Evolutionary conservation across 2,888 invertebrate species (phyloP).

Genomic region (Neocrepidodera transversa): DNA sequence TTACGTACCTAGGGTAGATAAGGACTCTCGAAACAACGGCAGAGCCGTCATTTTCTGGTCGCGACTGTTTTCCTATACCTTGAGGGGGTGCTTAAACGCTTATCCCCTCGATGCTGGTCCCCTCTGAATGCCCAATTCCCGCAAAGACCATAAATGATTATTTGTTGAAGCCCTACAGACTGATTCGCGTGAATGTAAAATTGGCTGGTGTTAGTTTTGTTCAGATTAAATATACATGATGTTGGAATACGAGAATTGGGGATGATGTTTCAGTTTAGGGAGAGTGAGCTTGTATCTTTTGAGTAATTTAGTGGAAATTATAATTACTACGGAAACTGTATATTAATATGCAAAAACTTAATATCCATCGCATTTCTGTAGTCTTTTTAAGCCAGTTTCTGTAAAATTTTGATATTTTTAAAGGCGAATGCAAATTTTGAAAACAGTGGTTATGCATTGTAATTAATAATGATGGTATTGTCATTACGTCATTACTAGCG

Average conservation of each 20-base stretch:
- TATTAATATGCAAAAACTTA: too few species aligned
- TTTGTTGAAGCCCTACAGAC: slow-evolving; percentile 38
- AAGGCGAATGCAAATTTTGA: too few species aligned
- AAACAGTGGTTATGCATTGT: too few species aligned
- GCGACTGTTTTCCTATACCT: slow-evolving; percentile 22
- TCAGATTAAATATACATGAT: slow-evolving; percentile 27
- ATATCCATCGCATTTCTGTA: too few species aligned
- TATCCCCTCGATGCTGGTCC: slow-evolving; percentile 34
- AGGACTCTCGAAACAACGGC: slow-evolving; percentile 26
- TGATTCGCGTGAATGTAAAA: slow-evolving; percentile 21
- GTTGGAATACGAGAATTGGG: slow-evolving; percentile 3
- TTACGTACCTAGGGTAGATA: slow-evolving; percentile 9
- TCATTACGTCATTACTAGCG: too few species aligned
- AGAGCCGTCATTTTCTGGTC: slow-evolving; percentile 2
- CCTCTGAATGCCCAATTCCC: slow-evolving; percentile 37
- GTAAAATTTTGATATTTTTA: too few species aligned
- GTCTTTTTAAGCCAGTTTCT: too few species aligned
- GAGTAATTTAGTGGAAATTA: neutral
- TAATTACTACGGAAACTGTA: too few species aligned
- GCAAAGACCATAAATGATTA: slow-evolving; percentile 41
- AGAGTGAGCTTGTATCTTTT: neutral
- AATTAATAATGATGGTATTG: too few species aligned
- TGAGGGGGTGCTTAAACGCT: slow-evolving; percentile 39
- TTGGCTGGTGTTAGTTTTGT: slow-evolving; percentile 26
- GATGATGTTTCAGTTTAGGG: neutral